Base-by-base conservation (phyloP, 37 sponge, comb jelly and placozoan genomes). In the Crambe crambe region DNA sequence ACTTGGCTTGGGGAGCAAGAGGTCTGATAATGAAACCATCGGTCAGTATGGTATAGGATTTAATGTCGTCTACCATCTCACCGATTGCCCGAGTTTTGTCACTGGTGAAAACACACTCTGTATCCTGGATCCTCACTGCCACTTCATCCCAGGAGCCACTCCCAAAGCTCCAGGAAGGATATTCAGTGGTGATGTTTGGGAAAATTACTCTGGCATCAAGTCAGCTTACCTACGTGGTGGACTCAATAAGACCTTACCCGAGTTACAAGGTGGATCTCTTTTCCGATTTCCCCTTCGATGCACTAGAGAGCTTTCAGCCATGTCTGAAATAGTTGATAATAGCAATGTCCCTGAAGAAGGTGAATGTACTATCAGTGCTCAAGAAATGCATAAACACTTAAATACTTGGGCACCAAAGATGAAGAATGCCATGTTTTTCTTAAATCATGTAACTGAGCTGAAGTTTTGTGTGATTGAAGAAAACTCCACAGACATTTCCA, bases 11-110 rank as follows among this genome's bases (percentile, higher is more conserved):
- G 94, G 90, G 21, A 72, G 81, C 73, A 93, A 90, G 72, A 9
- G 54, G 15, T 18, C 15, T 9, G 54, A 51, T 18, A 15, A 9
- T 51, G 54, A 51, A 51, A 51, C 70, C 64, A 93, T 86, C 70
- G 94, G 94, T 18, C 87, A 82, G 66, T 93, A 76, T 93, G 94
- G 94, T 18, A 86, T 93, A 67, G 94, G 94, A n/a, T 89, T 93
- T 60, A n/a, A n/a, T n/a, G n/a, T n/a, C n/a, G n/a, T n/a, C n/a
- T n/a, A n/a, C n/a, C n/a, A n/a, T n/a, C n/a, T 90, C 89, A 83
- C 80, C 60, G 93, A 93, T 68, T 93, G 93, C 59, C 93, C 93
- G 10, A 78, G 72, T 30, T 93, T 93, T 74, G 6, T 93, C 18
- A 86, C 94, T 44, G 56, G 68, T 80, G 54, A 15, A 15, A 74